Evolutionary conservation across 2,797 vertebrate genomes (phyloP).

Genomic region (Anabacerthia variegaticeps): DNA sequence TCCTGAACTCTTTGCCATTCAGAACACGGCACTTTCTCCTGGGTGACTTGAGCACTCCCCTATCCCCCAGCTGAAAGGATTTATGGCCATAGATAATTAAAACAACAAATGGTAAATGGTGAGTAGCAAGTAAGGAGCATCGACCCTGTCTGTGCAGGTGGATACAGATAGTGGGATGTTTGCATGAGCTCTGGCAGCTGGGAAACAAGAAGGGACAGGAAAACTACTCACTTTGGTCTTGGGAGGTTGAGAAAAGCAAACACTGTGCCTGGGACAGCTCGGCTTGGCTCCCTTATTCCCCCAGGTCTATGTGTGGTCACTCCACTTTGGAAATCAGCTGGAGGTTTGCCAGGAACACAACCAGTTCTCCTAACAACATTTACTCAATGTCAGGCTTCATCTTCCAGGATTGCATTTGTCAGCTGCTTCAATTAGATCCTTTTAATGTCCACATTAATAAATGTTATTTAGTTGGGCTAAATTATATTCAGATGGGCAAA

Average conservation of each 20-base stretch:
- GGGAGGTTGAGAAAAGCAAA: neutral
- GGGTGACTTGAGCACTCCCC: neutral
- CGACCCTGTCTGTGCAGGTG: neutral
- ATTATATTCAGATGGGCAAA: neutral
- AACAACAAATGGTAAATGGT: neutral
- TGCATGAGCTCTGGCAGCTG: neutral
- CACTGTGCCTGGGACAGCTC: neutral
- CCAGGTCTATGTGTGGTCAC: rapidly evolving
- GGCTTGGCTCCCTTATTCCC: too few species aligned
- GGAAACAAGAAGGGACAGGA: neutral
- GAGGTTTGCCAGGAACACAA: neutral
- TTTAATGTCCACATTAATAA: neutral
- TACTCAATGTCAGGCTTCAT: neutral
- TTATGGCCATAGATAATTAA: constrained; percentile 13
- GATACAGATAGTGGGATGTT: neutral
- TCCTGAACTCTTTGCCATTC: neutral
- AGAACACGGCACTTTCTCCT: neutral
- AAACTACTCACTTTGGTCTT: neutral
- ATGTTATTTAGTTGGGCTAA: neutral
- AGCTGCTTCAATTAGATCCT: constrained; percentile 1
- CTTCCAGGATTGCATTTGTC: neutral
- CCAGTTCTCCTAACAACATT: neutral
- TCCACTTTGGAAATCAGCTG: neutral
- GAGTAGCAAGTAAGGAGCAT: neutral
- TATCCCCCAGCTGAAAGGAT: neutral